Evolutionary conservation across 2,113 vertebrate genomes (phyloP).

Genomic region (Nesogale talazaci): DNA sequence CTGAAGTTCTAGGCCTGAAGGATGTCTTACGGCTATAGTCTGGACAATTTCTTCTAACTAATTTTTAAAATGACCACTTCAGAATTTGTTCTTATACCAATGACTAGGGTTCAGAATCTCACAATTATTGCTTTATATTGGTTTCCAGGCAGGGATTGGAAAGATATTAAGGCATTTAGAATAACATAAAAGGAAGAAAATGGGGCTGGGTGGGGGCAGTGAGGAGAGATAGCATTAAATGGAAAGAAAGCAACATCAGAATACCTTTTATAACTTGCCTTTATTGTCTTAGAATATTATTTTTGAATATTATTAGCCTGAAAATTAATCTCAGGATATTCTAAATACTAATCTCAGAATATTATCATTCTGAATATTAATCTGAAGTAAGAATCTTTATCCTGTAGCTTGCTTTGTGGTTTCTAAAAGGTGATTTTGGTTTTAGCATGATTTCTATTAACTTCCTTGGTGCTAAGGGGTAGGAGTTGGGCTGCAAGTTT

Average conservation of each 20-base stretch:
- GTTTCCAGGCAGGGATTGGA: background rate
- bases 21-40: no score
- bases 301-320: no score
- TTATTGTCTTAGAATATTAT: background rate
- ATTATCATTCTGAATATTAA: no score
- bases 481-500: background rate
- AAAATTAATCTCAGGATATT: no score
- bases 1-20: no score
- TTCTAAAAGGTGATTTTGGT: background rate
- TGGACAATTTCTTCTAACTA: no score
- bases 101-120: background rate
- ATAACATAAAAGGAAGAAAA: background rate
- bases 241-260: conserved; percentile 8
- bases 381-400: background rate
- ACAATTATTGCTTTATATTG: background rate
- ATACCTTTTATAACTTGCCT: conserved; percentile 3
- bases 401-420: background rate
- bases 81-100: background rate
- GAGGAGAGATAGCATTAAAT: background rate
- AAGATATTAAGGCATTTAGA: background rate
- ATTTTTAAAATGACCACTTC: background rate
- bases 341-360: no score
- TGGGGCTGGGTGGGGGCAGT: background rate
- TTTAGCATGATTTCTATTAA: background rate
- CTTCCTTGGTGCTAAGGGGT: background rate